Conservation (phyloP, 2,797 vertebrate genomes). For the Rhynchonycteris naso region DNA sequence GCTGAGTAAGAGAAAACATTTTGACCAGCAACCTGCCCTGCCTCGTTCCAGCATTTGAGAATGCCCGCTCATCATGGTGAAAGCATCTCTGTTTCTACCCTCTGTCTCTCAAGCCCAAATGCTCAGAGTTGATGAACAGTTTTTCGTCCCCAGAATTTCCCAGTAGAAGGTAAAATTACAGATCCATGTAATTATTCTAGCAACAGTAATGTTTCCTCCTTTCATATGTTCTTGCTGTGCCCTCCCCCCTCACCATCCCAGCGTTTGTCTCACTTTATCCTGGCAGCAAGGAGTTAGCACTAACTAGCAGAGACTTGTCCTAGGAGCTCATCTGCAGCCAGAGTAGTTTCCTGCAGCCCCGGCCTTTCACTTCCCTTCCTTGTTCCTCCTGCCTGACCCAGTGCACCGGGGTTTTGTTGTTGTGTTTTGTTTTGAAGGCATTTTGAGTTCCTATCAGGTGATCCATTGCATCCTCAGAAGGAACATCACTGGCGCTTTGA, state of each 20-base stretch:
- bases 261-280: not conserved
- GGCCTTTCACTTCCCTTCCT: not conserved
- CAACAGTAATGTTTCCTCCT: not conserved
- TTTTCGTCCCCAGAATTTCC: slow-evolving; percentile 21
- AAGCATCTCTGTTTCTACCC: not conserved
- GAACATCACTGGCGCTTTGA: slow-evolving; percentile 1
- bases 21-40: not conserved
- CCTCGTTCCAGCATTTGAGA: not conserved
- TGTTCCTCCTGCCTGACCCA: not conserved
- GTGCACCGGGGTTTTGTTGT: not conserved
- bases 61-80: fast-evolving
- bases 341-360: not conserved
- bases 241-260: not conserved
- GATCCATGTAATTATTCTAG: not conserved
- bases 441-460: not conserved
- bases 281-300: not conserved
- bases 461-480: slow-evolving; percentile 39
- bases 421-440: not conserved
- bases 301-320: not conserved
- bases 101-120: not conserved
- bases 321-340: not conserved
- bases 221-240: not conserved
- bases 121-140: not conserved
- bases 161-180: not conserved
- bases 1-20: not conserved